phyloP scores from a whole-genome alignment of 2,797 vertebrate species.

The Squalus acanthias region DNA sequence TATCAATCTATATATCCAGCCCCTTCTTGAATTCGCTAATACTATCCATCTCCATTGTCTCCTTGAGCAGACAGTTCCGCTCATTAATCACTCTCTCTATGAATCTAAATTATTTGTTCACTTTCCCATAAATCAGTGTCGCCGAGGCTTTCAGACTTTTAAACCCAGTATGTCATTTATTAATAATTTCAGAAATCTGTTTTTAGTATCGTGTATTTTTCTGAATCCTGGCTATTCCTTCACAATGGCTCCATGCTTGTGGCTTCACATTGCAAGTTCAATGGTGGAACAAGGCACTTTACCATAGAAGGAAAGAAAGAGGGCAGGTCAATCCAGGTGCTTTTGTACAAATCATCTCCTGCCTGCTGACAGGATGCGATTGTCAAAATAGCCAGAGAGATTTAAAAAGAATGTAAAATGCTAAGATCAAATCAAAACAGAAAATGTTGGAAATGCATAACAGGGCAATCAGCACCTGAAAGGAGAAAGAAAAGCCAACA shows the following conservation, averaged over 20 bases:
- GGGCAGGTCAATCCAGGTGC: not conserved
- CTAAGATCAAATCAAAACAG: not conserved
- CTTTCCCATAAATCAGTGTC: not conserved
- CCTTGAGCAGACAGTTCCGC: not conserved
- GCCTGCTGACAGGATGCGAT: not conserved
- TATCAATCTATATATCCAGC: not conserved
- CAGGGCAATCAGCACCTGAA: not conserved
- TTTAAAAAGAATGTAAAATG: not conserved
- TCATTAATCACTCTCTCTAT: not conserved
- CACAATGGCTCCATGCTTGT: no score
- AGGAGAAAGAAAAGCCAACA: not conserved
- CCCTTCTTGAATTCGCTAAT: not conserved
- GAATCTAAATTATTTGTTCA: not conserved
- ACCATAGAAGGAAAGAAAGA: not conserved
- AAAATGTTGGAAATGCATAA: not conserved
- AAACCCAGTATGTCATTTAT: no score
- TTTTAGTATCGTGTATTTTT: no score
- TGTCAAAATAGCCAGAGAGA: not conserved
- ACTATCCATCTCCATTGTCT: not conserved
- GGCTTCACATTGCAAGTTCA: not conserved
- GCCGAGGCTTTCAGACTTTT: no score
- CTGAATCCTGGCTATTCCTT: no score
- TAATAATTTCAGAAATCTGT: no score
- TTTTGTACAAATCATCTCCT: not conserved
- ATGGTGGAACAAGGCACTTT: not conserved